Evolutionary conservation across 1,140 invertebrate species (phyloP).

Genomic region (Zaprionus davidi): DNA sequence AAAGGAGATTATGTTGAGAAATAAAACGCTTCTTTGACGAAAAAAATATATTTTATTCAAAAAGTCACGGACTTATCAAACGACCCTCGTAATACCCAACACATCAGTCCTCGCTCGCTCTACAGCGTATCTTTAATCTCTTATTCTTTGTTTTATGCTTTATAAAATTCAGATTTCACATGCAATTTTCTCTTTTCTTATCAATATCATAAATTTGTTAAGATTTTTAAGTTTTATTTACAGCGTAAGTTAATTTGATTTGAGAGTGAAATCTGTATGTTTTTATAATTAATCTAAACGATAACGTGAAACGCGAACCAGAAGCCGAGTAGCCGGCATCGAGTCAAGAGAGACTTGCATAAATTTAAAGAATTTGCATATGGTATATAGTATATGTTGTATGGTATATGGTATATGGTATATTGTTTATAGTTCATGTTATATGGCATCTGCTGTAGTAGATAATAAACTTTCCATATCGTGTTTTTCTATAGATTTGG

Average conservation of each 20-base stretch:
- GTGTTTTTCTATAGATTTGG: not conserved
- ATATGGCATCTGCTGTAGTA: not conserved
- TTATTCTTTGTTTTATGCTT: too few species aligned
- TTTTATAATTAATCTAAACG: conserved; percentile 20
- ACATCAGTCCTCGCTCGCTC: too few species aligned
- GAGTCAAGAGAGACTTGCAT: not conserved
- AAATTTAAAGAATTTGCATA: conserved; percentile 33
- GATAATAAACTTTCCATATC: conserved; percentile 12
- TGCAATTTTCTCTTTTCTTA: not conserved
- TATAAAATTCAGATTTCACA: too few species aligned
- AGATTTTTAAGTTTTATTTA: not conserved
- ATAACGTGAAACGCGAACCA: conserved; percentile 1
- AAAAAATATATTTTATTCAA: too few species aligned
- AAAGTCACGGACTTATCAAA: too few species aligned
- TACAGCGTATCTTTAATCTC: too few species aligned
- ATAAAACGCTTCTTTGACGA: too few species aligned
- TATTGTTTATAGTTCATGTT: not conserved
- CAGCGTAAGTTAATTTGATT: not conserved
- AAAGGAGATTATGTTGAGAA: too few species aligned
- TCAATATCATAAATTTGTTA: not conserved
- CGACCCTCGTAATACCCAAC: too few species aligned
- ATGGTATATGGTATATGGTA: not conserved
- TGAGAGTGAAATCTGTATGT: conserved; percentile 26
- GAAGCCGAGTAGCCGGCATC: conserved; percentile 28
- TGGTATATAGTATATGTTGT: not conserved